Conservation (phyloP, 2,888 invertebrate species). For the Ophioninae sp. region DNA sequence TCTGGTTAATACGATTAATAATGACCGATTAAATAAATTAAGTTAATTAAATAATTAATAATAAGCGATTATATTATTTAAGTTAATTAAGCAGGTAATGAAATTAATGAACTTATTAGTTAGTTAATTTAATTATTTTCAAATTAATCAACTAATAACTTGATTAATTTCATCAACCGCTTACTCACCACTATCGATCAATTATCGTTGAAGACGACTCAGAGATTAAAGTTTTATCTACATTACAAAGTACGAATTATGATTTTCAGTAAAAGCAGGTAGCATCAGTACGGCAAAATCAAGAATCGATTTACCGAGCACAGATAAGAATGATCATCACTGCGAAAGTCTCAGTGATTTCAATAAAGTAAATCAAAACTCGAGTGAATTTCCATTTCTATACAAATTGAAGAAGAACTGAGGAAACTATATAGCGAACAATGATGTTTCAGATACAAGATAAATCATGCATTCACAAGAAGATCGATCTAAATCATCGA, state of each 20-base stretch:
- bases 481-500: neutral
- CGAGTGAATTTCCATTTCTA: neutral
- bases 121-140: too few relatives aligned
- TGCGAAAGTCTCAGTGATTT: neutral
- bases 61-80: too few relatives aligned
- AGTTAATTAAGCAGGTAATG: too few relatives aligned
- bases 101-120: neutral
- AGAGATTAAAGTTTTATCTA: neutral
- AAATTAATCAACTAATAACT: too few relatives aligned
- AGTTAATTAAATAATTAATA: too few relatives aligned
- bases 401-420: neutral
- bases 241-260: neutral
- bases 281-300: neutral
- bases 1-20: neutral
- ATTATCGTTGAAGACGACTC: neutral
- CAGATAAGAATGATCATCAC: neutral
- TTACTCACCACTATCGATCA: too few relatives aligned
- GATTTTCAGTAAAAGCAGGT: neutral
- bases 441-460: constrained; percentile 14
- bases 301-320: neutral
- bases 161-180: neutral
- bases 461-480: neutral
- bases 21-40: too few relatives aligned
- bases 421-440: neutral
- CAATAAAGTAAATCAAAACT: constrained; percentile 23